Evolutionary conservation across 2,888 invertebrate genomes (phyloP).

Genomic region (Lamellibrachia columna): DNA sequence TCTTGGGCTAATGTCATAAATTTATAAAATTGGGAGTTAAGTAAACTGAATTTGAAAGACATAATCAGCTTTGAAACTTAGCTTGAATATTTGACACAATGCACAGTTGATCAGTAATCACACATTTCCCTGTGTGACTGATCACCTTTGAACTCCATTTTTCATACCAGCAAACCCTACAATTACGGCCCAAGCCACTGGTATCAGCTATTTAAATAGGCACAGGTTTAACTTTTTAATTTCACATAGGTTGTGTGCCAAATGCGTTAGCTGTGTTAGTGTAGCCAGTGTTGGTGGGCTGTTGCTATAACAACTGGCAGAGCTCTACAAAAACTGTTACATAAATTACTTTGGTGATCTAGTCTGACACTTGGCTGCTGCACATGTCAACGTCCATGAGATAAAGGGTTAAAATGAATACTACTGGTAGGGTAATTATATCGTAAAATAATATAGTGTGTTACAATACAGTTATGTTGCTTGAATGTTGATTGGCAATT

Average conservation of each 20-base stretch:
- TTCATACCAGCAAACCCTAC: neutral
- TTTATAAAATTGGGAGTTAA: neutral
- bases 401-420: neutral
- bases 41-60: neutral
- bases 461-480: no score
- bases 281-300: neutral
- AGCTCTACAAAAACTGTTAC: neutral
- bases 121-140: neutral
- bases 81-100: neutral
- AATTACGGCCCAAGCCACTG: neutral
- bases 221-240: neutral
- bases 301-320: neutral
- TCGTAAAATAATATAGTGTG: no score
- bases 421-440: neutral
- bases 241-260: neutral
- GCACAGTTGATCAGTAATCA: neutral
- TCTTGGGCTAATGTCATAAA: neutral
- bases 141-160: neutral
- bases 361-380: neutral
- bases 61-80: neutral
- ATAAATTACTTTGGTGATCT: neutral
- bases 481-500: no score
- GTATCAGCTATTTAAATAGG: neutral
- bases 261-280: neutral
- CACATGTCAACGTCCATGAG: neutral